Evolutionary conservation across 1,140 invertebrate genomes (phyloP), one percentile per base, ranked within the genome.

Genomic region (Drosophila teissieri): DNA sequence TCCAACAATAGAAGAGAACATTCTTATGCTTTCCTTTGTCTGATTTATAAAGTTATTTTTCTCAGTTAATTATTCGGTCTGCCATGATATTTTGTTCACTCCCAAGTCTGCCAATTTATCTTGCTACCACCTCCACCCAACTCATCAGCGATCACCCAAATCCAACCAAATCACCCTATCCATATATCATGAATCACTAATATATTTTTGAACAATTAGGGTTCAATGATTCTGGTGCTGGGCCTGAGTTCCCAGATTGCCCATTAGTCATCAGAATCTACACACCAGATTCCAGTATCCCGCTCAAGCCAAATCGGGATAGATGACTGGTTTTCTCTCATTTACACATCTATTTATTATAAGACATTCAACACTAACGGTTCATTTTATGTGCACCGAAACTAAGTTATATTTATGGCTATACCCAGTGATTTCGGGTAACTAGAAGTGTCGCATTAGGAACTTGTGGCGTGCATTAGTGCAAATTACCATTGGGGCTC

Each of bases 141-240:
- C 15, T 24, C 37, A 53, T 15, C 37, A 11, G 57, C 11, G 45
- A 10, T 61, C 58, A 52, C n/a, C n/a, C n/a, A n/a, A n/a, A n/a
- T n/a, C n/a, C n/a, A 52, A 31, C 7, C 4, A 5, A 65, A 46
- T 53, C 22, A 34, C 37, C 37, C 61, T 17, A 14, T 11, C 11
- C 1, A 36, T 15, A 37, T 42, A 40, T 14, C 19, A 68, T 85
- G 81, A 80, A 37, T 85, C 78, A 85, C 68, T 52, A 31, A 17
- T 7, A 42, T 40, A 57, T 49, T 77, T 58, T 55, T 40, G 7
- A 55, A 60, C 63, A 78, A 68, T 74, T 73, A 70, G 79, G 78
- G 75, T 83, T 86, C 83, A 88, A 76, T 83, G 82, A 88, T 83
- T 86, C 61, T 81, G 67, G 54, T 45, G 44, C 36, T 36, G 27